Percentiles rank a stretch among this genome's conserved stretches.
Evolutionary conservation across 1,140 invertebrate genomes (phyloP).

Genomic region (Limonius californicus): DNA sequence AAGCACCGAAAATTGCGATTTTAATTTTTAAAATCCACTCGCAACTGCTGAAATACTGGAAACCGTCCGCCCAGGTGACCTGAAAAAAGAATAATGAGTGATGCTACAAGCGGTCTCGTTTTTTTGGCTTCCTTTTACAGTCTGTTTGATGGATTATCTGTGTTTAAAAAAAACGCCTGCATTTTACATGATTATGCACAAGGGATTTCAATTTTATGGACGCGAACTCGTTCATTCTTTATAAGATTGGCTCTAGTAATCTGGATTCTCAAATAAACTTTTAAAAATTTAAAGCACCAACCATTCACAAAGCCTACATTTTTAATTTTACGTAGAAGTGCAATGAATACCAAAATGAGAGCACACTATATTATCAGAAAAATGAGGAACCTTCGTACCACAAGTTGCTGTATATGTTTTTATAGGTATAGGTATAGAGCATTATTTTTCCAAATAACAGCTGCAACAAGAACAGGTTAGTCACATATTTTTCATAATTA

Average conservation of each 20-base stretch:
- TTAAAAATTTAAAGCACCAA: no score
- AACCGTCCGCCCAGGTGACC: not conserved
- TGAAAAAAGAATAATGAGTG: constrained; percentile 10
- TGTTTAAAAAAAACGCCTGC: not conserved
- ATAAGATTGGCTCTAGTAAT: not conserved
- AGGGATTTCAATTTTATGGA: constrained; percentile 1
- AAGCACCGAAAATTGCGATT: not conserved
- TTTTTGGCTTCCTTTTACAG: constrained; percentile 2
- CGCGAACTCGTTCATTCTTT: not conserved
- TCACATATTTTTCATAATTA: no score
- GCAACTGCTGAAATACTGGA: not conserved
- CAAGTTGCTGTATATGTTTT: no score
- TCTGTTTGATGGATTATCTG: constrained; percentile 7
- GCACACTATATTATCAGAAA: no score
- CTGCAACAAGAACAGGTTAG: no score
- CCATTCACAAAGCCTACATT: no score
- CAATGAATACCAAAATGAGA: no score
- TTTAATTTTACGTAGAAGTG: no score
- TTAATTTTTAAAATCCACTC: constrained; percentile 1
- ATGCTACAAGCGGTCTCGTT: constrained; percentile 4
- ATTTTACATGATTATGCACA: not conserved
- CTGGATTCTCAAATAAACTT: no score
- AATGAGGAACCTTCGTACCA: no score
- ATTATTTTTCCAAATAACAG: no score
- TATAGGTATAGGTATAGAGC: no score